Percentiles rank a stretch among this genome's conserved stretches.
Evolutionary conservation across 2,797 vertebrate genomes (phyloP).

Genomic region (Nyctibius grandis): DNA sequence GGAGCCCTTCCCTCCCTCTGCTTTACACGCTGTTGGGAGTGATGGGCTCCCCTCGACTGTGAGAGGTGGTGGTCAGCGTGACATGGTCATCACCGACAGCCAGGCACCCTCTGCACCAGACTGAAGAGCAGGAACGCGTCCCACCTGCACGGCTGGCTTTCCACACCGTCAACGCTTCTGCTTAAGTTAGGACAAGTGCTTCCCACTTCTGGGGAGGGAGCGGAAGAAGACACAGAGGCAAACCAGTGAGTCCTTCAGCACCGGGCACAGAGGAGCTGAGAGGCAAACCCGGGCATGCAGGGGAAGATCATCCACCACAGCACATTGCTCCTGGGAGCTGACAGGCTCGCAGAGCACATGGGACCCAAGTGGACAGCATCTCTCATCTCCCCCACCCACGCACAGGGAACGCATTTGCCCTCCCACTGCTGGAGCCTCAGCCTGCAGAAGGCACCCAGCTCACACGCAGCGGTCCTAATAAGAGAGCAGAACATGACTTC

Average conservation of each 20-base stretch:
- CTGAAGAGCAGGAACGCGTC: fast-evolving
- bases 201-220: not conserved
- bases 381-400: not conserved
- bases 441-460: not conserved
- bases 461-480: not conserved
- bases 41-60: not conserved
- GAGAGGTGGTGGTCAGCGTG: fast-evolving
- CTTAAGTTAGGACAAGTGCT: not conserved
- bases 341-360: fast-evolving
- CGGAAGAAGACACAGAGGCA: not conserved
- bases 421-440: not conserved
- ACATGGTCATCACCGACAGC: not conserved
- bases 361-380: not conserved
- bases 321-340: fast-evolving
- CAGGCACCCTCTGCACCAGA: not conserved
- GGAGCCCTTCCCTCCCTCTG: not conserved
- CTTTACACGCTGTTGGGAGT: not conserved
- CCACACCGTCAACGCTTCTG: not conserved
- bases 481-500: not conserved
- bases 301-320: not conserved
- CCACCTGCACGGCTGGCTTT: not conserved
- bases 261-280: not conserved
- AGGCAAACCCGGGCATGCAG: fast-evolving
- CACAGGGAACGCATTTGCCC: not conserved
- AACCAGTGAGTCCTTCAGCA: not conserved